These are phyloP conservation scores for Strigops habroptila DNA, from an alignment of 2,113 vertebrate genomes.

Conservation along the genomic window DNA sequence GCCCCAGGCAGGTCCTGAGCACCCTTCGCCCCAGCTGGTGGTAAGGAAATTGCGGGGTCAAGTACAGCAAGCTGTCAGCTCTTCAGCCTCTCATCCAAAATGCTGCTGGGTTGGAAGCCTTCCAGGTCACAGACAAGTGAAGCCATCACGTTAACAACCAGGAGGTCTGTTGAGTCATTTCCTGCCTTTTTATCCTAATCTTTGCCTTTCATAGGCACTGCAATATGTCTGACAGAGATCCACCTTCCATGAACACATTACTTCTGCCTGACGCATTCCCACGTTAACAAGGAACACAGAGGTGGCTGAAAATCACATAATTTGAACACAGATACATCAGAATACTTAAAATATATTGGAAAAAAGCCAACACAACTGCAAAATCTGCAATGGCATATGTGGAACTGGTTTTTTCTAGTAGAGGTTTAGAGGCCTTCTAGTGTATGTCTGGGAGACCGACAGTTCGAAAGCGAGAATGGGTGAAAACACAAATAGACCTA, in stretches of 20 bases:
- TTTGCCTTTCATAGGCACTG: background rate
- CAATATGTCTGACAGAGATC: background rate
- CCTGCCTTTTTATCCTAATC: background rate
- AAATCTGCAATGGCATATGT: background rate
- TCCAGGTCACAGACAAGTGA: background rate
- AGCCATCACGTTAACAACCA: background rate
- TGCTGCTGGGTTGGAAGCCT: background rate
- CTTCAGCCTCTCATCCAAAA: background rate
- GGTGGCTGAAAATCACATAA: background rate
- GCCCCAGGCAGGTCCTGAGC: rapidly evolving
- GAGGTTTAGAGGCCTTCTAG: background rate
- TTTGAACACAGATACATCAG: background rate
- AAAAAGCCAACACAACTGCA: background rate
- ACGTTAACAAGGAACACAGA: rapidly evolving
- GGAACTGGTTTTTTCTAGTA: background rate
- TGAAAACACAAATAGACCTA: background rate
- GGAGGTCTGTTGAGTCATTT: background rate
- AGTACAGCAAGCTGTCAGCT: background rate
- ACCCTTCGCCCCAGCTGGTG: background rate
- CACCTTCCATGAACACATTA: rapidly evolving
- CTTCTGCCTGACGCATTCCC: rapidly evolving
- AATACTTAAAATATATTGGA: background rate
- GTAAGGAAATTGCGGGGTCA: background rate
- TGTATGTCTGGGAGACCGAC: background rate
- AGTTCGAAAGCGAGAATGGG: background rate